These are phyloP conservation scores for Tiphia femorata DNA, from an alignment of 2,888 invertebrate species.

Conservation along the genomic window DNA sequence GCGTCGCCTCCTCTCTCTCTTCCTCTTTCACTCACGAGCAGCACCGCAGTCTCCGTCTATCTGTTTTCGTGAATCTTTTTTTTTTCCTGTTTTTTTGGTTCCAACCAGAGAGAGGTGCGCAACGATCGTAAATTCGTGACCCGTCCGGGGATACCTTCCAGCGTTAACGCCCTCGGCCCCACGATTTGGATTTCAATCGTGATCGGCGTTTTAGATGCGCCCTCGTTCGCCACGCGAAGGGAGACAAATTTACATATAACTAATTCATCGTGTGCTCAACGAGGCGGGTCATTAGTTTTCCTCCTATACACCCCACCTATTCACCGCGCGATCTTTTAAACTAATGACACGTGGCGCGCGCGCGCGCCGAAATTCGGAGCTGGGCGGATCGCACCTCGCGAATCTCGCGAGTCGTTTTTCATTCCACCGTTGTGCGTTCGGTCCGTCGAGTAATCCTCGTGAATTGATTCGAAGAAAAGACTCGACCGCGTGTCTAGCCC, in stretches of 20 bases:
- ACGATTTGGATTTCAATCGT: constrained; percentile 36
- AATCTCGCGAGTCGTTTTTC: not conserved
- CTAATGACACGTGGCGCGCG: not conserved
- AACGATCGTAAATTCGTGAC: constrained; percentile 36
- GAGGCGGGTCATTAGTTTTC: constrained; percentile 23
- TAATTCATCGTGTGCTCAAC: constrained; percentile 31
- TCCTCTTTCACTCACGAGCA: not conserved
- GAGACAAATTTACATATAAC: constrained; percentile 27
- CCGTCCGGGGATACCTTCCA: constrained; percentile 27
- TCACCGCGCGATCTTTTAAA: not conserved
- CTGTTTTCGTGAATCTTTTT: constrained; percentile 16
- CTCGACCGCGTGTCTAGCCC: too few relatives aligned
- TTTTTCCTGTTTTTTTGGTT: too few relatives aligned
- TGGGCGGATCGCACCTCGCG: too few relatives aligned
- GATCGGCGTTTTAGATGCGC: constrained; percentile 22
- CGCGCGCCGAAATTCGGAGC: not conserved
- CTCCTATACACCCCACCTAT: constrained; percentile 11
- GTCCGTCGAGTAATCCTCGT: too few relatives aligned
- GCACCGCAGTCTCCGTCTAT: not conserved
- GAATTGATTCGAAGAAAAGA: too few relatives aligned
- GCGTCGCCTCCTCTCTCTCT: not conserved
- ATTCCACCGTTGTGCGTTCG: not conserved
- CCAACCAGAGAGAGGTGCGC: constrained; percentile 20
- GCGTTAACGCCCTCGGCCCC: constrained; percentile 30
- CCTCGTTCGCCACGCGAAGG: constrained; percentile 6